These are phyloP conservation scores for Eira barbara DNA, from an alignment of 2,113 vertebrate species.

Conservation along the genomic window DNA sequence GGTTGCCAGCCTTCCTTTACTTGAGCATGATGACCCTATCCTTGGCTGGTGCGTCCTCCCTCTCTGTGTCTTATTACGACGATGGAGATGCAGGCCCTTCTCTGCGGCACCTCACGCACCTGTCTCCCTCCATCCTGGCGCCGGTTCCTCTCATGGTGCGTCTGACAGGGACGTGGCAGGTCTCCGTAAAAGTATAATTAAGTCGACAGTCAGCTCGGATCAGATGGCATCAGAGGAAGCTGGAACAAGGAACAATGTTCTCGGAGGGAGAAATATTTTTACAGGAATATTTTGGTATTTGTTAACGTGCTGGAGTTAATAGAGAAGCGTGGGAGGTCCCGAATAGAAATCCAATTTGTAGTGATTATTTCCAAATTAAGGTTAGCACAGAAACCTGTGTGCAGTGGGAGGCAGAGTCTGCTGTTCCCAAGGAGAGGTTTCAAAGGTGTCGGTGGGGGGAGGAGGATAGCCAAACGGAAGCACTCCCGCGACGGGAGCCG, in stretches of 20 bases:
- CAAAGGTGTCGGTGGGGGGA: background rate
- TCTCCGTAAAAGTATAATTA: background rate
- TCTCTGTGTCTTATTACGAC: no score
- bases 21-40: no score
- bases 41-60: background rate
- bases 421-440: background rate
- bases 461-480: background rate
- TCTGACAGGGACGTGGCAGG: slow-evolving; percentile 24
- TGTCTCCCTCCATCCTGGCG: background rate
- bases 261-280: slow-evolving; percentile 47
- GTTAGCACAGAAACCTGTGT: slow-evolving; percentile 1
- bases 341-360: slow-evolving; percentile 50
- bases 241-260: background rate
- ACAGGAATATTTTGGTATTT: slow-evolving; percentile 39
- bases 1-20: background rate
- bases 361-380: slow-evolving; percentile 65
- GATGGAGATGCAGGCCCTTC: accelerated
- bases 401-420: slow-evolving; percentile 15
- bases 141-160: background rate
- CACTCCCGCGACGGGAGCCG: background rate
- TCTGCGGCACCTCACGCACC: accelerated
- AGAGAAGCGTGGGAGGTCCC: slow-evolving; percentile 59
- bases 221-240: background rate
- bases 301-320: background rate
- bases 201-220: background rate